phyloP scores from a whole-genome alignment of 2,797 vertebrate species.

The Orestias chungarensis region DNA sequence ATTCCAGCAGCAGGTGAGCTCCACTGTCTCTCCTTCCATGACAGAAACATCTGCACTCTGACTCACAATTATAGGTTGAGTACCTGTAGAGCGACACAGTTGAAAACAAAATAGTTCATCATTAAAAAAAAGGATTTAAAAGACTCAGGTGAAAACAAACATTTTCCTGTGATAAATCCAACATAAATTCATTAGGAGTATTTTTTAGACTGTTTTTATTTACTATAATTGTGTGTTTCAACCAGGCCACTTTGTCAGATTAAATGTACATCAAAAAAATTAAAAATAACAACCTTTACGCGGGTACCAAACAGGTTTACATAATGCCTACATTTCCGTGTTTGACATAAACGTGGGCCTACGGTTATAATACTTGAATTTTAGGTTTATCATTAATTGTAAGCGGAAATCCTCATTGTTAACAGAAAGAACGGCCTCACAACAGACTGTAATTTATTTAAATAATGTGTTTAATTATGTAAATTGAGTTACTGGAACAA shows the following conservation, averaged over 20 bases:
- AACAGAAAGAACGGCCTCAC: not conserved
- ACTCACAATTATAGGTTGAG: not conserved
- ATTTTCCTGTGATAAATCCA: not conserved
- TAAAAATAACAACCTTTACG: not conserved
- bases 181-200: not conserved
- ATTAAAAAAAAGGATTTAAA: not conserved
- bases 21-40: not conserved
- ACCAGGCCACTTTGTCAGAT: not conserved
- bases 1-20: slow-evolving; percentile 55
- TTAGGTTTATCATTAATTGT: not conserved
- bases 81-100: slow-evolving; percentile 8
- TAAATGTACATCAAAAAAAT: not conserved
- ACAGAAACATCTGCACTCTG: slow-evolving; percentile 39
- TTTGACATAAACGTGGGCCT: not conserved
- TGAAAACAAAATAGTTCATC: not conserved
- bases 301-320: not conserved
- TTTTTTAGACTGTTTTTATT: not conserved
- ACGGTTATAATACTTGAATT: not conserved
- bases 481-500: not conserved
- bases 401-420: not conserved
- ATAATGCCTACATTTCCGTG: not conserved
- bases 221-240: not conserved
- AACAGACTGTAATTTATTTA: not conserved
- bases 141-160: not conserved
- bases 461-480: not conserved